A percentile compares a stretch with the other conserved stretches of the same genome.
Evolutionary conservation across 1,140 invertebrate genomes (phyloP).

Genomic region (Apis mellifera): DNA sequence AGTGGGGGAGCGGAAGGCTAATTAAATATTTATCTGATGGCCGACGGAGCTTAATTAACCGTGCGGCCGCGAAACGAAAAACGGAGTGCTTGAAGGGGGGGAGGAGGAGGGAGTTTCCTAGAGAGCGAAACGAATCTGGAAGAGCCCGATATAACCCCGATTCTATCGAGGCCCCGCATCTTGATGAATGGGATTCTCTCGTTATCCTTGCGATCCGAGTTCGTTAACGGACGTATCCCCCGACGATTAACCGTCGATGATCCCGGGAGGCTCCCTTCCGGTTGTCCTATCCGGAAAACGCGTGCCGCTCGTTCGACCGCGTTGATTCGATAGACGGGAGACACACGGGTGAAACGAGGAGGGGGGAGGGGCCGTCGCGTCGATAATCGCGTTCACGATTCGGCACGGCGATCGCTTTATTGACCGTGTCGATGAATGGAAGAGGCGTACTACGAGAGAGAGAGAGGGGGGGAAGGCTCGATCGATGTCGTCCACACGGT

Average conservation of each 20-base stretch:
- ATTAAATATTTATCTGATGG: slow-evolving; percentile 36
- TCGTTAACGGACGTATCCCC: slow-evolving; percentile 1
- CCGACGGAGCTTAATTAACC: slow-evolving; percentile 16
- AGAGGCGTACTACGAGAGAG: background rate
- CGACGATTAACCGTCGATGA: slow-evolving; percentile 53
- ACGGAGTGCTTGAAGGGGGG: background rate
- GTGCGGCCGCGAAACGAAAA: background rate
- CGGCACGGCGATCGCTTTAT: slow-evolving; percentile 48
- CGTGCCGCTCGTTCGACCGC: background rate
- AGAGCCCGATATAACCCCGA: too few species aligned
- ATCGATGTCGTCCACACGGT: slow-evolving; percentile 9
- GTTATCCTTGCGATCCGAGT: slow-evolving; percentile 2
- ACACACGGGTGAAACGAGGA: background rate
- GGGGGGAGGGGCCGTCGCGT: background rate
- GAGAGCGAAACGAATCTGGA: background rate
- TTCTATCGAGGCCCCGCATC: background rate
- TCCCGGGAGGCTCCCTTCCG: slow-evolving; percentile 24
- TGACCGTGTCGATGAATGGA: slow-evolving; percentile 55
- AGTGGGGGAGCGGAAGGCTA: background rate
- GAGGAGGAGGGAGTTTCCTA: background rate
- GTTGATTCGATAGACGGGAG: slow-evolving; percentile 21
- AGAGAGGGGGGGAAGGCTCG: background rate
- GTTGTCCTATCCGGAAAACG: background rate
- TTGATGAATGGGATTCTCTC: slow-evolving; percentile 14
- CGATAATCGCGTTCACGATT: slow-evolving; percentile 53